Evolutionary conservation across 1,140 invertebrate species (phyloP), one percentile per base, ranked within the genome.

Genomic region (Trichonephila inaurata): DNA sequence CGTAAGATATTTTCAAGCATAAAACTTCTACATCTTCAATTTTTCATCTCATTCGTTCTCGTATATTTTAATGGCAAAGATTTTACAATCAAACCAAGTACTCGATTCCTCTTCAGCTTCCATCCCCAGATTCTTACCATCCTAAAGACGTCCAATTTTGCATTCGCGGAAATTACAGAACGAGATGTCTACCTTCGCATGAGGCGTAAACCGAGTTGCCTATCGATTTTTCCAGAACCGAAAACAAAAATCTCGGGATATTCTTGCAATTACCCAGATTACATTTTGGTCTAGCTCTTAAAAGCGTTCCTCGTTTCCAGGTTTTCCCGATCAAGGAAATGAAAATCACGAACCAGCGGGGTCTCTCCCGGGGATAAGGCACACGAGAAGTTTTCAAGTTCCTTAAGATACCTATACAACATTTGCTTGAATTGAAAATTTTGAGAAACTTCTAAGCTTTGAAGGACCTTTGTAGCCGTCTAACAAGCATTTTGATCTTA

Each of bases 261-360:
- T 83, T 83, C 82, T 44, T 58, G 82, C 82, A 83, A 83, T 83
- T 83, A 83, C 82, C 82, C 44, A 83, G 82, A 83, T 83, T 83
- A 24, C 44, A 83, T n/a, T 83, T 83, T 21, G 51, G 40, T 60
- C 82, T 51, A 2, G 33, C 14, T 77, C 72, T 77, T 77, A 77
- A 77, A 77, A 77, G 72, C 72, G 72, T 40, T 33, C 33, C 51
- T 83, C 44, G 82, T 60, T n/a, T 83, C 82, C 44, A 51, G 21
- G 82, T n/a, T 28, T 18, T 19, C 72, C 28, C 24, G 51, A 83
- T 83, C 82, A 51, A 60, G 82, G 82, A 83, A 83, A 83, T 83
- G 82, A 60, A 60, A 83, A 21, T 14, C 21, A 24, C 21, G 19
- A 60, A 60, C 40, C 7, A 83, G 51, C 18, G 82, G 82, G 8